Conservation (phyloP, 1,140 invertebrate species). For the Cydia splendana region DNA sequence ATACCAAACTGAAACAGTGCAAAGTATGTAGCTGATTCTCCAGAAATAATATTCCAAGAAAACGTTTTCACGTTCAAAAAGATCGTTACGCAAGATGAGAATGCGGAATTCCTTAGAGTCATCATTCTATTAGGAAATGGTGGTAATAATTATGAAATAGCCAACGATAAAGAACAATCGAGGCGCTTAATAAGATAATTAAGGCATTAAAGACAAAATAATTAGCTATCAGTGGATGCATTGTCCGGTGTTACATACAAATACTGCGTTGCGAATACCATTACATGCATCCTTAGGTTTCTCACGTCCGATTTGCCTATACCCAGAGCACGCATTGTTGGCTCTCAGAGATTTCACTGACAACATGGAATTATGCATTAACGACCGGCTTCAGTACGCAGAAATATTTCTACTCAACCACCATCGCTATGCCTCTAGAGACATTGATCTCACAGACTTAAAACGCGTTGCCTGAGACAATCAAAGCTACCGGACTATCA, state of each 20-base stretch:
- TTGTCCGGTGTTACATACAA: constrained; percentile 46
- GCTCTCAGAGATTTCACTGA: constrained; percentile 61
- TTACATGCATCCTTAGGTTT: constrained; percentile 50
- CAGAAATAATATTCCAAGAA: constrained; percentile 9
- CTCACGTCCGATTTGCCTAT: constrained; percentile 51
- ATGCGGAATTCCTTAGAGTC: constrained; percentile 16
- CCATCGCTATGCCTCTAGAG: background rate
- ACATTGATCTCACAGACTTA: background rate
- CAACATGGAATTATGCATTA: constrained; percentile 68
- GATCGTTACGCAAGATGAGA: constrained; percentile 9
- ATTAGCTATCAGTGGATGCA: constrained; percentile 49
- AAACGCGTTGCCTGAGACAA: background rate
- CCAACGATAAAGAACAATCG: constrained; percentile 6
- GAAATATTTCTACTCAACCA: constrained; percentile 14
- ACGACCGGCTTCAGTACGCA: constrained; percentile 46
- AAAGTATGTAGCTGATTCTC: background rate
- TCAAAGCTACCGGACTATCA: background rate
- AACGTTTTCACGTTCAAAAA: background rate
- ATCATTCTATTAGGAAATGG: constrained; percentile 27
- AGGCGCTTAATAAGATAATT: constrained; percentile 15
- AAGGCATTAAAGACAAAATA: constrained; percentile 30
- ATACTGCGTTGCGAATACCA: constrained; percentile 57
- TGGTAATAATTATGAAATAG: constrained; percentile 13
- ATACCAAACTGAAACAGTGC: background rate
- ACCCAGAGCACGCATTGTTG: constrained; percentile 40